phyloP scores from a whole-genome alignment of 1,140 invertebrate species.

The Procambarus virginalis region DNA sequence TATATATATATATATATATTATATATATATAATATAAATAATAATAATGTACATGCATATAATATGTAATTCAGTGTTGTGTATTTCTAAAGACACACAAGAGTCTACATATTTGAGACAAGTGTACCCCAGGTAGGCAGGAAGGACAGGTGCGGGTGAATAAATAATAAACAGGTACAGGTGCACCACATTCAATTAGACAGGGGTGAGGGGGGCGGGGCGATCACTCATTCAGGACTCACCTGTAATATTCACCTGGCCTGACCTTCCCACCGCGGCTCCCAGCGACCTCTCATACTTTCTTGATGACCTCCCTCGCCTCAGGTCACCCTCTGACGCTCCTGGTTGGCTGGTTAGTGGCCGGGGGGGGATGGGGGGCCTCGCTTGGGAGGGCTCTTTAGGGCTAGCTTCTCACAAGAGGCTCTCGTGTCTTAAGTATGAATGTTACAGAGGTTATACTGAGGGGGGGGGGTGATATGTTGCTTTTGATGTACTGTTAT shows the following conservation, averaged over 20 bases:
- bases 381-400: too few relatives aligned
- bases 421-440: too few relatives aligned
- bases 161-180: neutral
- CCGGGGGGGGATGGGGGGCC: too few relatives aligned
- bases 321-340: neutral
- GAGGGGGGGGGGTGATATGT: too few relatives aligned
- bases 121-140: neutral
- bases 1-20: conserved; percentile 1
- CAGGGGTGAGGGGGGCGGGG: neutral
- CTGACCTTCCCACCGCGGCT: neutral
- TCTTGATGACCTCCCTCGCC: neutral
- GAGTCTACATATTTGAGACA: neutral
- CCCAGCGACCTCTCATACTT: neutral
- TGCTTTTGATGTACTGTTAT: too few relatives aligned
- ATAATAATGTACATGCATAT: too few relatives aligned
- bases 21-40: conserved; percentile 7
- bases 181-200: neutral
- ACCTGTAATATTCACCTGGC: neutral
- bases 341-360: too few relatives aligned
- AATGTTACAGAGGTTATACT: too few relatives aligned
- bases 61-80: neutral
- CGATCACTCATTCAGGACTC: neutral
- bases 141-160: neutral
- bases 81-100: neutral
- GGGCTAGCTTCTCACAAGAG: too few relatives aligned